These are phyloP conservation scores for Lycorma delicatula DNA, from an alignment of 1,140 invertebrate species.

Conservation along the genomic window DNA sequence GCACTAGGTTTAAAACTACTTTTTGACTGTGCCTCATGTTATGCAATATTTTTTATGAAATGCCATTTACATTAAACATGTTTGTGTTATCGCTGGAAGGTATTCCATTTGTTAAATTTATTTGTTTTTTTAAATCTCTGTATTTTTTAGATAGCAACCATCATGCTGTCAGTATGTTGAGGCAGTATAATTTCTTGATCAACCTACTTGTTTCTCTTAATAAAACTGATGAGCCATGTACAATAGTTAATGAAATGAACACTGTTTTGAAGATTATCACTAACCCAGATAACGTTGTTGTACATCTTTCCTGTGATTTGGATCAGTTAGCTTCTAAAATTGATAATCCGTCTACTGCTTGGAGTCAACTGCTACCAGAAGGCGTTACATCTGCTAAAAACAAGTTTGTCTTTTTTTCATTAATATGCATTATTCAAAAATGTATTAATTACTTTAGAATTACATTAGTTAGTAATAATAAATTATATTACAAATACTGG, in stretches of 20 bases:
- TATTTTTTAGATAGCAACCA: conserved; percentile 60
- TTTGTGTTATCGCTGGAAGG: too few relatives aligned
- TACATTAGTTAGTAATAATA: too few relatives aligned
- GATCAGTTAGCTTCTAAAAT: conserved; percentile 43
- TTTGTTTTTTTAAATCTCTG: too few relatives aligned
- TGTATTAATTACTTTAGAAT: too few relatives aligned
- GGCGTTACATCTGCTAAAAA: conserved; percentile 30
- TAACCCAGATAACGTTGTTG: conserved; percentile 46
- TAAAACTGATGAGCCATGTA: conserved; percentile 39
- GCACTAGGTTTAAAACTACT: too few relatives aligned
- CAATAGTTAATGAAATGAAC: conserved; percentile 52
- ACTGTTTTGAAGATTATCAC: conserved; percentile 51
- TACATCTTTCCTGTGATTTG: conserved; percentile 66
- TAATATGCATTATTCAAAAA: too few relatives aligned
- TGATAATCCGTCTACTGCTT: conserved; percentile 42
- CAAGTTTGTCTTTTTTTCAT: conserved; percentile 37
- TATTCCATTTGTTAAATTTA: too few relatives aligned
- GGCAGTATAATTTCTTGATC: conserved; percentile 68
- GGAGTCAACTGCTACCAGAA: conserved; percentile 43
- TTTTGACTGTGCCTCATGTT: too few relatives aligned
- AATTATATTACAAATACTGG: too few relatives aligned
- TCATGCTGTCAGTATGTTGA: conserved; percentile 54
- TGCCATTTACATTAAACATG: too few relatives aligned
- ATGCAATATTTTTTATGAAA: too few relatives aligned
- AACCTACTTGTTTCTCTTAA: conserved; percentile 51